Conservation (phyloP, 92 coral and sea anemone species). For the Siderastrea radians region DNA sequence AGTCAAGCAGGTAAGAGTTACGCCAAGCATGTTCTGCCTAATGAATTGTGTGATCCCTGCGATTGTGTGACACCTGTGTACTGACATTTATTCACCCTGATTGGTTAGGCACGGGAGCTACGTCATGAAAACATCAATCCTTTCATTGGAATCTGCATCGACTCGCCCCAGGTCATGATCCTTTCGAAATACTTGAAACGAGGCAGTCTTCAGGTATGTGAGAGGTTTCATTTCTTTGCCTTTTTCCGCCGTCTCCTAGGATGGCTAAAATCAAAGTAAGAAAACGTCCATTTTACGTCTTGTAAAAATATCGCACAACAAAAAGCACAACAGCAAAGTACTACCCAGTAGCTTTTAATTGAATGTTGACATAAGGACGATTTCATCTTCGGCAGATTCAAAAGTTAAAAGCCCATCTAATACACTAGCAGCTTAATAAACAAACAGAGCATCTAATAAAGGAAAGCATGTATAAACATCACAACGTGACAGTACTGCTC, state of each 20-base stretch:
- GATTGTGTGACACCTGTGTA: too few relatives aligned
- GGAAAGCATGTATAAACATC: too few relatives aligned
- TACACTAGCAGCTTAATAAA: too few relatives aligned
- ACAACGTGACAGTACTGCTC: too few relatives aligned
- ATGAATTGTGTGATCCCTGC: too few relatives aligned
- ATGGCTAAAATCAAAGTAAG: background rate
- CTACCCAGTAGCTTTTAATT: too few relatives aligned
- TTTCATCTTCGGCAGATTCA: too few relatives aligned
- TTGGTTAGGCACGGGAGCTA: conserved; percentile 80
- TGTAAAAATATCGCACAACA: background rate
- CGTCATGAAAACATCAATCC: conserved; percentile 90
- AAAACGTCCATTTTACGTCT: background rate
- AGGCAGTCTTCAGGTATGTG: conserved; percentile 82
- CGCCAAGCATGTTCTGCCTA: background rate
- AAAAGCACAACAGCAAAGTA: too few relatives aligned
- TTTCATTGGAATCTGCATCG: conserved; percentile 86
- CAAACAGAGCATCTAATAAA: too few relatives aligned
- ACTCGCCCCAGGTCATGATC: conserved; percentile 84
- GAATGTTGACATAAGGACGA: too few relatives aligned
- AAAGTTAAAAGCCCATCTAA: too few relatives aligned
- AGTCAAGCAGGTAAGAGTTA: conserved; percentile 79
- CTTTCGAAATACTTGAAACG: conserved; percentile 84
- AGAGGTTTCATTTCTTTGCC: background rate
- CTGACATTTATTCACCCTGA: background rate
- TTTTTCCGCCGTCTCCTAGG: background rate